Evolutionary conservation across 2,797 vertebrate species (phyloP).

Genomic region (Peromyscus melanophrys): DNA sequence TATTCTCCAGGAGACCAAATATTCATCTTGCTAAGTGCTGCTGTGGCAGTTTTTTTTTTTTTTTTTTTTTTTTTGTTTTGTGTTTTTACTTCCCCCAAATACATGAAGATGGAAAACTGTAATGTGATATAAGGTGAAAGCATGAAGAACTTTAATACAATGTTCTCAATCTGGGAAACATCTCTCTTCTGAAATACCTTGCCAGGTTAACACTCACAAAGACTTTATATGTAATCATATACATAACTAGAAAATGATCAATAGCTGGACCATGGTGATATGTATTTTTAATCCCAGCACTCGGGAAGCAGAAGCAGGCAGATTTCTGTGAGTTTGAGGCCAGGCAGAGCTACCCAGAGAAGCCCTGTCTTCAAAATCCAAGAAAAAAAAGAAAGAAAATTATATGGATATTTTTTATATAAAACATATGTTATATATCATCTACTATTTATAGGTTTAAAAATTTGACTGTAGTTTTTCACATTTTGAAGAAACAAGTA

Average conservation of each 20-base stretch:
- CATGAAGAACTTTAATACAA: slow-evolving; percentile 46
- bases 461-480: not conserved
- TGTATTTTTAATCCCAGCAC: not conserved
- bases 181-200: slow-evolving; percentile 33
- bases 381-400: not conserved
- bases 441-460: not conserved
- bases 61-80: too few relatives aligned
- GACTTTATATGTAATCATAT: not conserved
- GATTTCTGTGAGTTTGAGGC: too few relatives aligned
- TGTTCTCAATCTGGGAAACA: not conserved
- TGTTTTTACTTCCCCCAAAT: slow-evolving; percentile 57
- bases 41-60: slow-evolving; percentile 59
- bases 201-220: not conserved
- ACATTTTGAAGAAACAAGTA: not conserved
- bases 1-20: slow-evolving; percentile 1
- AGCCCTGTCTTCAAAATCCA: not conserved
- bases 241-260: not conserved
- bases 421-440: not conserved
- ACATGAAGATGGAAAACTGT: slow-evolving; percentile 70
- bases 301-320: not conserved
- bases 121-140: slow-evolving; percentile 47
- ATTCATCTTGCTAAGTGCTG: slow-evolving; percentile 72
- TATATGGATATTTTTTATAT: not conserved
- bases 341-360: not conserved
- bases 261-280: not conserved